Base-by-base conservation (phyloP, 2,888 invertebrate genomes). In the Colletes collaris region DNA sequence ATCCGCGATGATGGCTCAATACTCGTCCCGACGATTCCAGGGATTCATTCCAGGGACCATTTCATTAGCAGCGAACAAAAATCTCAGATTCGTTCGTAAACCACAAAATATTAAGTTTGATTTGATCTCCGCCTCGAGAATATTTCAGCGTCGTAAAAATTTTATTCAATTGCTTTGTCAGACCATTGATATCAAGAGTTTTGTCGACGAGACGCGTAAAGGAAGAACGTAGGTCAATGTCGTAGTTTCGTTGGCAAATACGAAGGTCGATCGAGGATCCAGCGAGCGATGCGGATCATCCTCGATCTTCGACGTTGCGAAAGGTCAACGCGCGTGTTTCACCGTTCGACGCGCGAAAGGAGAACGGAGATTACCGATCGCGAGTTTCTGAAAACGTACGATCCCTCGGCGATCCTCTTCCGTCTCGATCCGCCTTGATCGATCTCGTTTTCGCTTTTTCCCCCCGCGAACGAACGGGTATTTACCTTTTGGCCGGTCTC, bases 1-100 rank as follows among this genome's bases (percentile, higher is more conserved):
- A 89, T 89, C 83, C 75, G 49, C 75, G 81, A 82, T 87, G 89
- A 89, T 87, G 88, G 88, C 89, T 89, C 89, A 89, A 89, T 89
- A 88, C 72, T 8, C 44, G 44, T 8, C 44, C 6, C 10, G 44
- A 10, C 7, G 8, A 8, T 10, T 8, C 7, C 7, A 8, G 10
- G 10, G 44, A 46, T 8, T 16, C 16, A 8, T 10, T 8, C 7
- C 7, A 8, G 10, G 10, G 44, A 10, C 2, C 40, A 27, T 27
- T 27, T 27, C 27, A 27, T 27, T 27, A 27, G 27, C 27, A 27
- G 27, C 27, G 27, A 27, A 27, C 27, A 27, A 2, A 27, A 27
- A 27, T 27, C 27, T 27, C 27, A 27, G 27, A 27, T 27, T 27
- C 27, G 27, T 27, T 27, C 27, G 27, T 27, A 27, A 27, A 27